Conservation (phyloP, 2,113 vertebrate species). For the Pedetes capensis region DNA sequence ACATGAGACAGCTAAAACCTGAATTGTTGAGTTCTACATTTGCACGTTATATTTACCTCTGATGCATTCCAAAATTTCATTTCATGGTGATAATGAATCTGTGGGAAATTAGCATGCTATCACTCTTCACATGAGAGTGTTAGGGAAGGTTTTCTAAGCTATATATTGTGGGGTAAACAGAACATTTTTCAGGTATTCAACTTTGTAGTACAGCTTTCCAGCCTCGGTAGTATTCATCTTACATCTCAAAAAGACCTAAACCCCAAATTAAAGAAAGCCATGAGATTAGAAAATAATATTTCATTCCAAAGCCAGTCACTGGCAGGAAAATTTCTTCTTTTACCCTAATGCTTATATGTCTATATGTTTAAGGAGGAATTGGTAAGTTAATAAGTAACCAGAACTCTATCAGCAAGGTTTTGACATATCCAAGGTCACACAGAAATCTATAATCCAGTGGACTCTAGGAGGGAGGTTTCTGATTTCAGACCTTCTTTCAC, state of each 20-base stretch:
- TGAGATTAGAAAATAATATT: not conserved
- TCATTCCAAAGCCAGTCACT: not conserved
- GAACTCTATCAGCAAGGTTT: not conserved
- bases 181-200: conserved; percentile 43
- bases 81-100: conserved; percentile 80
- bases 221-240: conserved; percentile 29
- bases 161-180: not conserved
- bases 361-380: not conserved
- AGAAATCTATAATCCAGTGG: not conserved
- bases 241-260: not conserved
- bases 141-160: conserved; percentile 56
- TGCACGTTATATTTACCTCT: conserved; percentile 75
- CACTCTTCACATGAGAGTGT: conserved; percentile 51
- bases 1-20: conserved; percentile 55
- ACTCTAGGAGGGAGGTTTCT: not conserved
- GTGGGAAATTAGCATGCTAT: conserved; percentile 72
- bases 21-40: conserved; percentile 74
- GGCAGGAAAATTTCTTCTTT: not conserved
- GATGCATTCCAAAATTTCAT: conserved; percentile 76
- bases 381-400: not conserved
- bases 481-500: not conserved
- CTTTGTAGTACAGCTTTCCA: not conserved
- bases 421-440: not conserved
- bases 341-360: not conserved
- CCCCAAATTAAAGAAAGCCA: not conserved